Evolutionary conservation across 2,888 invertebrate species (phyloP).

Genomic region (Entomobrya multifasciata): DNA sequence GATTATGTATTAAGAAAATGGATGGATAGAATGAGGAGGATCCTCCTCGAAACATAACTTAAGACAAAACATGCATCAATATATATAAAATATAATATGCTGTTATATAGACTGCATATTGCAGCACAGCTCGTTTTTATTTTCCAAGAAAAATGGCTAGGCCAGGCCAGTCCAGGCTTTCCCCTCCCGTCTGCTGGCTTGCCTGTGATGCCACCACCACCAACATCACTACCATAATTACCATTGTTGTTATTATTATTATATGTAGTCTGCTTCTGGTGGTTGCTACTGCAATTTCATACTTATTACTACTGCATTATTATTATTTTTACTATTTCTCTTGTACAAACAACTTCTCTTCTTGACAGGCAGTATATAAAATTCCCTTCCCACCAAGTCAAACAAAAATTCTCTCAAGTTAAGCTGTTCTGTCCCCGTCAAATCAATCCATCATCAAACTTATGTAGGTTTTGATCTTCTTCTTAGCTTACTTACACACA

Average conservation of each 20-base stretch:
- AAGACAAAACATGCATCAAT: too few relatives aligned
- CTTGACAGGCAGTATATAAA: slow-evolving; percentile 37
- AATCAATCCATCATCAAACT: slow-evolving; percentile 57
- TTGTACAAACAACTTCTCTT: slow-evolving; percentile 36
- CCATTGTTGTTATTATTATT: slow-evolving; percentile 30
- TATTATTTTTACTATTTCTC: slow-evolving; percentile 28
- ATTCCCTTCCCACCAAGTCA: neutral
- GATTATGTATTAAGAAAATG: slow-evolving; percentile 12
- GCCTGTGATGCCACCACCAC: slow-evolving; percentile 7
- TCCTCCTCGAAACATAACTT: slow-evolving; percentile 35
- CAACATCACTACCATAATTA: slow-evolving; percentile 40
- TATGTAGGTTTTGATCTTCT: slow-evolving; percentile 20
- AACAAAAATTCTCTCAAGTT: neutral
- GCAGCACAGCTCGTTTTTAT: slow-evolving; percentile 62
- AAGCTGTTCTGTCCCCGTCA: slow-evolving; percentile 51
- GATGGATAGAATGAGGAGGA: slow-evolving; percentile 34
- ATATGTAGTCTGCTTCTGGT: slow-evolving; percentile 21
- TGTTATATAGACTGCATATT: too few relatives aligned
- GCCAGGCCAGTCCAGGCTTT: slow-evolving; percentile 36
- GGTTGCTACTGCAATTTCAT: neutral
- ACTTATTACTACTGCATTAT: neutral
- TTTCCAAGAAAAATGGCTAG: slow-evolving; percentile 52
- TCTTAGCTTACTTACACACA: slow-evolving; percentile 16
- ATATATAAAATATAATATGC: slow-evolving; percentile 43
- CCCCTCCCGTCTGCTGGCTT: slow-evolving; percentile 37